Evolutionary conservation across 2,888 invertebrate genomes (phyloP).

Genomic region (Anticlea derivata): DNA sequence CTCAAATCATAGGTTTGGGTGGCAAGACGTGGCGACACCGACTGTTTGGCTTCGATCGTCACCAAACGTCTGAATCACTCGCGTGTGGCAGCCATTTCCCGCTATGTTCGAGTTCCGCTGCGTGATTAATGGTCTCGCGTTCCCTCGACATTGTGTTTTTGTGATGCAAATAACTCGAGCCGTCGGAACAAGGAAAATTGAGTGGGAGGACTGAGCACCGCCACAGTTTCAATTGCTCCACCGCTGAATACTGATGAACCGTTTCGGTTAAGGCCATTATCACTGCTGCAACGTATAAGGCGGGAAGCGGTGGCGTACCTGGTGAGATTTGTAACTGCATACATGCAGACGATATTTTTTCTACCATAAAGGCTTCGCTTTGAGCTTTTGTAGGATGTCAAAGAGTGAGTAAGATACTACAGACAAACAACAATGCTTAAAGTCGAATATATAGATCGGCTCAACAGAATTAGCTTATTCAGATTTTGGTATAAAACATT

Average conservation of each 20-base stretch:
- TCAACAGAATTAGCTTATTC: no score
- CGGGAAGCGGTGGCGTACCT: constrained; percentile 49
- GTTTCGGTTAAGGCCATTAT: constrained; percentile 71
- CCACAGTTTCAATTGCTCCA: constrained; percentile 81
- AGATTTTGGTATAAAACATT: no score
- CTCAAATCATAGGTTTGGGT: constrained; percentile 20
- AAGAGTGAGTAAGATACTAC: no score
- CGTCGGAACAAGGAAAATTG: constrained; percentile 82
- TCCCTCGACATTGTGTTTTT: constrained; percentile 82
- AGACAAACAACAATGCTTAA: no score
- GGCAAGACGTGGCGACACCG: constrained; percentile 34
- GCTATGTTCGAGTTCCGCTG: constrained; percentile 70
- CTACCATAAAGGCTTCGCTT: no score
- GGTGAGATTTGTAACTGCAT: constrained; percentile 28
- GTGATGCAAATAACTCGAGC: constrained; percentile 83
- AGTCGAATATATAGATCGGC: no score
- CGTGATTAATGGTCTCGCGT: constrained; percentile 80
- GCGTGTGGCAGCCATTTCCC: constrained; percentile 76
- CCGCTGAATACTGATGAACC: constrained; percentile 81
- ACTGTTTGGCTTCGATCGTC: constrained; percentile 57
- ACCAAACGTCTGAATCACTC: constrained; percentile 75
- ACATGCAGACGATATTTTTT: no score
- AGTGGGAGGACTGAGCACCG: constrained; percentile 76
- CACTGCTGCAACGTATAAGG: constrained; percentile 60
- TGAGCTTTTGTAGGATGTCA: no score